Evolutionary conservation across 2,797 vertebrate genomes (phyloP), one percentile per base, ranked within the genome.

Genomic region (Channa striata): DNA sequence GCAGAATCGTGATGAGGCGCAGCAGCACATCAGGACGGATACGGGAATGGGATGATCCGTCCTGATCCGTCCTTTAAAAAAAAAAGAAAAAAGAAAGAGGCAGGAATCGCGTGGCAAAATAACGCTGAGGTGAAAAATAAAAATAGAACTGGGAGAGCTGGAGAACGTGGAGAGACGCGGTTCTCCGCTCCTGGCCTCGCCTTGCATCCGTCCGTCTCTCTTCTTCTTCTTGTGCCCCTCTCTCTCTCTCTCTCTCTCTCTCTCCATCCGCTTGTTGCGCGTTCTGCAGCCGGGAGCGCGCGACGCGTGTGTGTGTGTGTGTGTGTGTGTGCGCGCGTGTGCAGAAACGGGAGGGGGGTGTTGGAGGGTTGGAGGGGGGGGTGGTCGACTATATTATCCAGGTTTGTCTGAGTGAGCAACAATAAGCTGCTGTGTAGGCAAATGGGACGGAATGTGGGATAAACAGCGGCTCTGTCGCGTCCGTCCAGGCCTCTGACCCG

Each of bases 231-330:
- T 34, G 61, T 59, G 65, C 44, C 70, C 56, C 73, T 59, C 72
- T 65, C 36, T 59, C 61, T 25, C 48, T 59, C 60, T 57, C 62
- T 76, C 72, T 65, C 74, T 77, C 77, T 77, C 73, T 82, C 76
- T 78, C 73, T 84, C 82, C 86, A 48, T 85, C 81, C 81, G 91
- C 92, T 93, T 93, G 92, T 93, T 93, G 92, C 91, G 89, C 91
- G 92, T 81, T 83, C 90, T 88, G 85, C 74, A 66, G 72, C 80
- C 90, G 87, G 72, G 89, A 89, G 81, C 91, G 92, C 91, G 92
- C 90, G 77, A 79, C 69, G 82, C 77, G 81, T 73, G 84, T 86
- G 72, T 33, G 47, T 62, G 49, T 48, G 17, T 19, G 23, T 25
- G 53, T 25, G 57, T 43, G 60, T 11, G 49, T 5, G 57, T 30